Evolutionary conservation across 2,797 vertebrate species (phyloP), one percentile per base, ranked within the genome.

Genomic region (Muscicapa striata): DNA sequence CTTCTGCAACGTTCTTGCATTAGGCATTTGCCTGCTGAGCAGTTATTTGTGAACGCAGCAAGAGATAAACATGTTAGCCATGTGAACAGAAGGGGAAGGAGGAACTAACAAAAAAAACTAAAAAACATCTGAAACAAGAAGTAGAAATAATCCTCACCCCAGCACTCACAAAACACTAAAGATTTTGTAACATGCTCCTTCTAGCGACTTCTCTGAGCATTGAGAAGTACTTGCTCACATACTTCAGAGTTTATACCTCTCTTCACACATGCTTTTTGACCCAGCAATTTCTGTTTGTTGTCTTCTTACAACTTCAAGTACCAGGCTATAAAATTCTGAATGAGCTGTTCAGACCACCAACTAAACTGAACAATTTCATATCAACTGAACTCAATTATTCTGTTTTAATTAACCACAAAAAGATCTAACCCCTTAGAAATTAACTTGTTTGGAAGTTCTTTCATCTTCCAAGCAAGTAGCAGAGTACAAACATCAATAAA

Each of bases 1-100:
- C 49, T 94, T 96, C 69, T 95, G 55, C 45, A 87, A 27, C 48
- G 2, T 75, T 87, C 66, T n/a, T 92, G 80, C 87, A 92, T 95
- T 72, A 88, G 86, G 59, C 81, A 68, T 72, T 91, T 84, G 76
- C 82, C 92, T 83, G 67, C 88, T 93, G 84, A 93, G 90, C 29
- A 1, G 70, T 85, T 69, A 91, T 97, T 96, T 94, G 80, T 17
- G 52, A 92, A 70, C 89, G 2, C 66, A 70, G 78, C 18, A 4
- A 82, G 86, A 96, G 83, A 93, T 32, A 93, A 96, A 89, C 40
- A 57, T 21, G 29, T 24, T 73, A 92, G 38, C 90, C 87, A 46
- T 32, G 29, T 84, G 73, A 93, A 84, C 45, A 84, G 58, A 89
- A 64, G 13, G 7, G n/a, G n/a, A 40, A 7, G 19, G 10, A 2